These are phyloP conservation scores for Drosophila sordidula DNA, from an alignment of 2,888 invertebrate genomes.

Conservation along the genomic window DNA sequence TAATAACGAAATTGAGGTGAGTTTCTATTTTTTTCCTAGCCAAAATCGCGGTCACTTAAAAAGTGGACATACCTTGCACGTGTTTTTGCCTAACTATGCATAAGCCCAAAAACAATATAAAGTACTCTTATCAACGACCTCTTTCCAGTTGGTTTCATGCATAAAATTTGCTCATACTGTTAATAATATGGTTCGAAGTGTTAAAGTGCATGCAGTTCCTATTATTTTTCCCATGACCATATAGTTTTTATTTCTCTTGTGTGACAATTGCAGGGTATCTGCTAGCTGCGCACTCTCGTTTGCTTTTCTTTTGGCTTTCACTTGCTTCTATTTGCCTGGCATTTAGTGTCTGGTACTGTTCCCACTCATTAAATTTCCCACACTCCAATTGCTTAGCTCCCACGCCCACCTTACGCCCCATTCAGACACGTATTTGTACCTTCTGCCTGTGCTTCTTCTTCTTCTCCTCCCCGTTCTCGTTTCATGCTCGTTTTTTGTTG, in stretches of 20 bases:
- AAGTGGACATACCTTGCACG: too few relatives aligned
- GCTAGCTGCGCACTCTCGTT: background rate
- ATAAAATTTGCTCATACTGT: too few relatives aligned
- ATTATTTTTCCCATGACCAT: too few relatives aligned
- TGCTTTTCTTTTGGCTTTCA: conserved; percentile 25
- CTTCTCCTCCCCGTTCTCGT: conserved; percentile 6
- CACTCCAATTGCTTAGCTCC: conserved; percentile 61
- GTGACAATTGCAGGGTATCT: conserved; percentile 1
- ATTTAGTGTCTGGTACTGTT: conserved; percentile 39
- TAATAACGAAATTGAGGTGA: too few relatives aligned
- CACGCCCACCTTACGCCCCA: conserved; percentile 39
- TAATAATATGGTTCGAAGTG: too few relatives aligned
- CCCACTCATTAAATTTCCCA: conserved; percentile 76
- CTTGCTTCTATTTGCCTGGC: conserved; percentile 19
- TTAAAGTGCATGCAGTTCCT: too few relatives aligned
- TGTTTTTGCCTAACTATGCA: too few relatives aligned
- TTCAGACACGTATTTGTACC: background rate
- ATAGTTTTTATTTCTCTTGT: background rate
- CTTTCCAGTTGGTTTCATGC: too few relatives aligned
- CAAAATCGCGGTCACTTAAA: too few relatives aligned
- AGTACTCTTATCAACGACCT: too few relatives aligned
- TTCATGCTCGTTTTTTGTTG: conserved; percentile 24
- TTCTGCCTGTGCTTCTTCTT: conserved; percentile 4
- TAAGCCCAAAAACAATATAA: too few relatives aligned
- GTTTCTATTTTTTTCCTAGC: too few relatives aligned